Base-by-base conservation (phyloP, 2,113 vertebrate species). In the Microtus pennsylvanicus region DNA sequence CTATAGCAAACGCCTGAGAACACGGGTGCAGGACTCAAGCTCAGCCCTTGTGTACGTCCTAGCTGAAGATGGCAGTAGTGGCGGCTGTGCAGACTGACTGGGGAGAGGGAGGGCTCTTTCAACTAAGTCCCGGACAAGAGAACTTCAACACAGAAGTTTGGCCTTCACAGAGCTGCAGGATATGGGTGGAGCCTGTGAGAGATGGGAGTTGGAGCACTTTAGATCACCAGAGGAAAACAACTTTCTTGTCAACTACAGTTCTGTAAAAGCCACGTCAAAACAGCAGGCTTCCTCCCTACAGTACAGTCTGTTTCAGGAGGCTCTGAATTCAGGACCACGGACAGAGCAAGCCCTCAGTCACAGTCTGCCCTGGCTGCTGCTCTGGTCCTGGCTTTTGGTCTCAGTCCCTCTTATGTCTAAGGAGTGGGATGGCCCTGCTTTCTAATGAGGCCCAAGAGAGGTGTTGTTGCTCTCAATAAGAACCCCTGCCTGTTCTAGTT, bases 191-290 rank as follows among this genome's bases (percentile, higher is more conserved):
- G 16, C 10, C 8, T 21, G 16, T 55, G 19, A n/a, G 90, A 50
- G 30, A n/a, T 4, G 65, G 22, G 80, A 47, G 85, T 16, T 82
- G 87, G 26, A 69, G 52, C n/a, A 91, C 35, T 83, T 72, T 81
- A 81, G 81, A 82, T 86, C 67, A 33, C 45, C 7, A 55, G 69
- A 88, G 92, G 72, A 93, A 95, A 95, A 75, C 74, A 83, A 9
- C 91, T 93, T 94, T 80, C 89, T 87, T 87, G 82, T 65, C 92
- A 86, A 77, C 45, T 50, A 89, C 61, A 97, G 28, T 96, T 94
- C 90, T 81, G 69, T 65, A 86, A 67, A 95, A 90, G 72, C 63
- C 55, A 33, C 72, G 83, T 94, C 93, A 87, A 87, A 94, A 85
- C 42, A 93, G 80, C 8, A 21, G 82, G 55, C 74, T n/a, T 90